Base-by-base conservation (phyloP, 2,113 vertebrate species). In the Trematomus loennbergii region DNA sequence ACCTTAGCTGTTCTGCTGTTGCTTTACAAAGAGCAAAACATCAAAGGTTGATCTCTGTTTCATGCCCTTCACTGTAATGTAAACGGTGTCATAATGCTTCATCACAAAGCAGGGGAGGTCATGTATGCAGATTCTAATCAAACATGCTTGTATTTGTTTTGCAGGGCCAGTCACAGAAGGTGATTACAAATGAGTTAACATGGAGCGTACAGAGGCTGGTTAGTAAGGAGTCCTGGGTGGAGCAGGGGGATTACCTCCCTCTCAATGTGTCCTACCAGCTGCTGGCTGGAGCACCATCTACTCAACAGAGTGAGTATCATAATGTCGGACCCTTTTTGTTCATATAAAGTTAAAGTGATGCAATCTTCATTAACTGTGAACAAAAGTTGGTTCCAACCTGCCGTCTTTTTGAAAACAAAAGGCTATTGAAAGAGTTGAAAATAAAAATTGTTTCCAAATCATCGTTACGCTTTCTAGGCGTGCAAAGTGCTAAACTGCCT, bases 241-340 rank as follows among this genome's bases (percentile, higher is more conserved):
- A 93, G 1, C 75, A 60, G 36, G 66, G 87, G 48, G 62, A 69
- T 3, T 88, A 73, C 46, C 84, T 94, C 20, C 84, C 84, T 53
- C 71, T 94, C 29, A 92, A 91, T 15, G 88, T 90, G 53, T 83
- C 89, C 17, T 94, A 91, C 59, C 69, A 82, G 75, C 62, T 92
- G 58, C 91, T 92, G 1, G 87, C 90, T 15, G 93, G 93, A 74
- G 66, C 76, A 1, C 85, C 84, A 5, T n/a, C 77, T 0, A 25
- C 71, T n/a, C 60, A 85, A 6, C 75, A 89, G 22, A 91, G 93
- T 92, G 73, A 86, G 90, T 88, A 2, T 50, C 18, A 43, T 55
- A 46, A 54, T 65, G 45, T 48, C 13, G n/a, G 36, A 7, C 20
- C 13, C 13, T 48, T 48, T 43, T 49, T 15, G 12, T 48, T 9